A percentile compares a stretch with the other conserved stretches of the same genome.
Evolutionary conservation across 2,888 invertebrate genomes (phyloP).

Genomic region (Electrophaes corylata): DNA sequence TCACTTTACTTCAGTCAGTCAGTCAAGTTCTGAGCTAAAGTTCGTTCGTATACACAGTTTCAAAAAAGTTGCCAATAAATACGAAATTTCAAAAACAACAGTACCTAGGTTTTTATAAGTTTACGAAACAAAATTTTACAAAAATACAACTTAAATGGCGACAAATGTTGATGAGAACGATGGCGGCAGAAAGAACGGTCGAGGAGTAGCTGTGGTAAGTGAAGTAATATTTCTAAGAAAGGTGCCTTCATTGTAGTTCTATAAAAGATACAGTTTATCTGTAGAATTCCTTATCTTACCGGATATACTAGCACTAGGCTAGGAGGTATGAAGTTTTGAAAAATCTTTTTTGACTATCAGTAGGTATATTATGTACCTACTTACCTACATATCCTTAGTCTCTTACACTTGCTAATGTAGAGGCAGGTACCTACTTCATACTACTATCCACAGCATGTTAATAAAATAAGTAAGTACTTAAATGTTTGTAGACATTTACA

Average conservation of each 20-base stretch:
- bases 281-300: not conserved
- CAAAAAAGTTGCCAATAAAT: not conserved
- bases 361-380: no score
- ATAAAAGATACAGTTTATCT: slow-evolving; percentile 2
- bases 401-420: no score
- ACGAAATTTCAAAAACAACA: not conserved
- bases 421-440: no score
- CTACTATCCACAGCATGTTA: no score
- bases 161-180: slow-evolving; percentile 22
- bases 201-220: slow-evolving; percentile 31
- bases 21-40: no score
- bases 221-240: not conserved
- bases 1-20: no score
- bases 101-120: not conserved
- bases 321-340: not conserved
- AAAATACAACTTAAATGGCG: slow-evolving; percentile 15
- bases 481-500: no score
- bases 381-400: no score
- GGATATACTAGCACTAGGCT: not conserved
- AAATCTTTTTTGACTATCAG: no score
- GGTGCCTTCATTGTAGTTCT: not conserved
- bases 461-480: no score
- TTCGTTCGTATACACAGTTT: not conserved
- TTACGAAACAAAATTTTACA: not conserved
- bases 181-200: slow-evolving; percentile 15